A percentile compares a stretch with the other conserved stretches of the same genome.
These are phyloP conservation scores for Allobates femoralis DNA, from an alignment of 2,797 vertebrate species.

Conservation along the genomic window DNA sequence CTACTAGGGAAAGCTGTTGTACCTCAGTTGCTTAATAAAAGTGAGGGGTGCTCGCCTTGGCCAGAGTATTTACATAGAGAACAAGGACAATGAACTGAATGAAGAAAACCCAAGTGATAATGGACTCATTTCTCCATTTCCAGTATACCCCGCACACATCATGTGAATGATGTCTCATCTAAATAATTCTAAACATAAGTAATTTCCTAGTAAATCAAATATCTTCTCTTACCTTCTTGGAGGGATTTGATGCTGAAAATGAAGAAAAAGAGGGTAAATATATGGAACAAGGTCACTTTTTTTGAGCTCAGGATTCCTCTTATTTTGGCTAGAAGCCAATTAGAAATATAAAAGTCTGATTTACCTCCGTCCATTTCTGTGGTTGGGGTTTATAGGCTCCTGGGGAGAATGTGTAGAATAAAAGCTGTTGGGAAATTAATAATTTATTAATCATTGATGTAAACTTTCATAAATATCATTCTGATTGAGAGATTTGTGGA, in stretches of 20 bases:
- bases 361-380: constrained; percentile 54
- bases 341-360: neutral
- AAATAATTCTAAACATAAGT: neutral
- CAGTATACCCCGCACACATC: neutral
- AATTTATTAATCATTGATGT: neutral
- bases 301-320: neutral
- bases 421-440: constrained; percentile 15
- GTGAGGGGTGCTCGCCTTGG: neutral
- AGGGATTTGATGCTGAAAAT: constrained; percentile 51
- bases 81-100: no score
- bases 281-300: neutral
- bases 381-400: constrained; percentile 2
- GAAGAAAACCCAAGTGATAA: no score
- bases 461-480: neutral
- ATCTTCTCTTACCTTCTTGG: constrained; percentile 52
- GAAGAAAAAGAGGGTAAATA: neutral
- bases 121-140: no score
- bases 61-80: no score
- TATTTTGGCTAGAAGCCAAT: neutral
- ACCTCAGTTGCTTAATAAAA: neutral
- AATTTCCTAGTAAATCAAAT: no score
- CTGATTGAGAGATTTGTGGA: neutral
- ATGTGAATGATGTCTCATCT: neutral
- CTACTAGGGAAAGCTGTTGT: neutral
- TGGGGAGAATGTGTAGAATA: neutral